phyloP scores from a whole-genome alignment of 2,888 invertebrate species.

The Eumerus sabulonum region DNA sequence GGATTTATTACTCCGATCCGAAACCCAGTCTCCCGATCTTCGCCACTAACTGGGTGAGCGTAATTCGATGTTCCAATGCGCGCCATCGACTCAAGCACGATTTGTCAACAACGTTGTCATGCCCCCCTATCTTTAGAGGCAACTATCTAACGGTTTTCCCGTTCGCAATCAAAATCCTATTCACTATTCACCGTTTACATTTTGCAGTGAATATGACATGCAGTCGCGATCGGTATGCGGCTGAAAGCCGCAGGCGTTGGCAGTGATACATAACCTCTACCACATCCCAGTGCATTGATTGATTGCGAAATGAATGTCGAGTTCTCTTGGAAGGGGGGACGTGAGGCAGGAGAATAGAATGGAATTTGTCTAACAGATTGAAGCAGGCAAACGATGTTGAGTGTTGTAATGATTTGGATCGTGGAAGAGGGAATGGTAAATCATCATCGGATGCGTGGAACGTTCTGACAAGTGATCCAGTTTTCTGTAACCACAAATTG shows the following conservation, averaged over 20 bases:
- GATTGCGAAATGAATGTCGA: conserved; percentile 31
- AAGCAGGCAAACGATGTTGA: conserved; percentile 11
- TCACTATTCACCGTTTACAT: conserved; percentile 9
- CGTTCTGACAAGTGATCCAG: conserved; percentile 37
- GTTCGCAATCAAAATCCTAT: conserved; percentile 15
- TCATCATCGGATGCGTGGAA: conserved; percentile 9
- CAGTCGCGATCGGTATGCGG: background rate
- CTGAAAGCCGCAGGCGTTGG: background rate
- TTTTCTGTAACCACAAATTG: conserved; percentile 17
- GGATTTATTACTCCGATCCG: too few relatives aligned
- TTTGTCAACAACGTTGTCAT: conserved; percentile 54
- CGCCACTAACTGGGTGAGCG: conserved; percentile 51
- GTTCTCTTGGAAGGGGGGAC: conserved; percentile 20
- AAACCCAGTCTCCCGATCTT: background rate
- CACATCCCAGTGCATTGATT: conserved; percentile 3
- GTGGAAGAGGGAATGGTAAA: background rate
- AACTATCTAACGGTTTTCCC: conserved; percentile 28
- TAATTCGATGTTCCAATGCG: conserved; percentile 49
- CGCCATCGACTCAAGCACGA: conserved; percentile 39
- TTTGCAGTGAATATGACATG: background rate
- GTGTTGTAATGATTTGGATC: conserved; percentile 23
- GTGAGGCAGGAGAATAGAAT: too few relatives aligned
- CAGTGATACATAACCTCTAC: conserved; percentile 15
- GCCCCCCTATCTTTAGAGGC: too few relatives aligned
- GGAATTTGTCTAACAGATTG: too few relatives aligned